These are phyloP conservation scores for Acrocephalus scirpaceus DNA, from an alignment of 2,797 vertebrate genomes.

Conservation along the genomic window DNA sequence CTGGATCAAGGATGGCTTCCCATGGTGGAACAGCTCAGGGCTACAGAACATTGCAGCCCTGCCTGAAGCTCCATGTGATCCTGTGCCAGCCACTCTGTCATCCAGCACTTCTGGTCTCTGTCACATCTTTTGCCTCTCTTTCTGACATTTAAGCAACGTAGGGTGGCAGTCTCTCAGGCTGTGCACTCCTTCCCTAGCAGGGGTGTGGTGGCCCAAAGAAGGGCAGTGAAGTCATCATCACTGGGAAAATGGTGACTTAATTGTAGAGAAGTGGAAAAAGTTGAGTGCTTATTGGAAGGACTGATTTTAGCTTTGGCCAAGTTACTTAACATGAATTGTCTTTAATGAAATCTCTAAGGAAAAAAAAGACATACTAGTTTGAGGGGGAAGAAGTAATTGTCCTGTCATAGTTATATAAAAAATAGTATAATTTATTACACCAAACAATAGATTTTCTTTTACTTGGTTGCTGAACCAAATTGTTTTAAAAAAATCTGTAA, in stretches of 20 bases:
- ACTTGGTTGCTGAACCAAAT: not conserved
- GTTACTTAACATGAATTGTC: not conserved
- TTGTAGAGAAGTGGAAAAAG: not conserved
- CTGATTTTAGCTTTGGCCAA: not conserved
- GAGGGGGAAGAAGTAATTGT: not conserved
- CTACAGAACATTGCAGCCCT: not conserved
- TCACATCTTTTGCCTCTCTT: not conserved
- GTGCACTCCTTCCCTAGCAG: not conserved
- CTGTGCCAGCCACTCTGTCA: not conserved
- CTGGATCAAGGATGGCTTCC: rapidly evolving
- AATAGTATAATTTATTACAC: not conserved
- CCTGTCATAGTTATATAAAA: not conserved
- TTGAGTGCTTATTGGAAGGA: not conserved
- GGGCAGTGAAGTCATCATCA: not conserved
- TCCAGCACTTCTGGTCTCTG: not conserved
- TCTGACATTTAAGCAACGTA: not conserved
- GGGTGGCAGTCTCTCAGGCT: not conserved
- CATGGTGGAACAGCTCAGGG: not conserved
- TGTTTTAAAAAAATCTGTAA: not conserved
- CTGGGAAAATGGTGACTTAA: not conserved
- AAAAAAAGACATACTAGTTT: not conserved
- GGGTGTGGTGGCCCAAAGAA: not conserved
- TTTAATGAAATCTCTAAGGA: not conserved
- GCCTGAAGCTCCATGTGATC: not conserved
- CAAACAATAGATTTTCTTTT: not conserved